Evolutionary conservation across 2,113 vertebrate genomes (phyloP).

Genomic region (Xiphophorus maculatus): DNA sequence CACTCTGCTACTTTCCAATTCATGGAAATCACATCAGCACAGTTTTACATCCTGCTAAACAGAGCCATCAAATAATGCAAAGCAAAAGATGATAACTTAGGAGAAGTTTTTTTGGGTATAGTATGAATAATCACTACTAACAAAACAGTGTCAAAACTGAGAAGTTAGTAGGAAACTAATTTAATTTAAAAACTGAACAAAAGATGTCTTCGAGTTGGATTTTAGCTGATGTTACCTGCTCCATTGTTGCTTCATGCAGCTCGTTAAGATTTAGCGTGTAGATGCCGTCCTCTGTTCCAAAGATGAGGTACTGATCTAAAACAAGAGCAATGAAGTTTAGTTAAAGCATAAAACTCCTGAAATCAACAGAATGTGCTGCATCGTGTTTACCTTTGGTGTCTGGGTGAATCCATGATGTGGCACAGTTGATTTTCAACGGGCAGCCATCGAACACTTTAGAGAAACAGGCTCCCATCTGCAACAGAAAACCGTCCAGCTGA

Average conservation of each 20-base stretch:
- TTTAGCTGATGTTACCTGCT: slow-evolving; percentile 85
- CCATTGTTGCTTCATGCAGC: slow-evolving; percentile 97
- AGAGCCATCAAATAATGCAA: not conserved
- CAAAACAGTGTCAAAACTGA: not conserved
- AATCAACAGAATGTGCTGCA: not conserved
- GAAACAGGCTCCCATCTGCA: slow-evolving; percentile 98
- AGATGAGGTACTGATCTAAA: slow-evolving; percentile 92
- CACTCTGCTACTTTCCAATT: not conserved
- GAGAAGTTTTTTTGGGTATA: not conserved
- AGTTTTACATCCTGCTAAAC: not conserved
- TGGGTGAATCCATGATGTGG: slow-evolving; percentile 98
- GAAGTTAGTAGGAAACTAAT: not conserved
- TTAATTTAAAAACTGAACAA: not conserved
- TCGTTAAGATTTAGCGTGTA: slow-evolving; percentile 98
- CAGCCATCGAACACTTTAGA: slow-evolving; percentile 99
- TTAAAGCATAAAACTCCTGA: not conserved
- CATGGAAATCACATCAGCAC: not conserved
- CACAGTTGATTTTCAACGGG: slow-evolving; percentile 98
- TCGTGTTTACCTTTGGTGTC: slow-evolving; percentile 91
- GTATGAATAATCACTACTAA: not conserved
- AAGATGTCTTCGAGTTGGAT: not conserved
- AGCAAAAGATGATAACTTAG: not conserved
- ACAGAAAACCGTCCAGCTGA: slow-evolving; percentile 29
- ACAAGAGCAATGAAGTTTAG: not conserved
- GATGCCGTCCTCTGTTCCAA: slow-evolving; percentile 97